Percentiles rank a stretch among this genome's conserved stretches.
Conservation (phyloP, 2,113 vertebrate species). For the Thoracochromis brauschi region DNA sequence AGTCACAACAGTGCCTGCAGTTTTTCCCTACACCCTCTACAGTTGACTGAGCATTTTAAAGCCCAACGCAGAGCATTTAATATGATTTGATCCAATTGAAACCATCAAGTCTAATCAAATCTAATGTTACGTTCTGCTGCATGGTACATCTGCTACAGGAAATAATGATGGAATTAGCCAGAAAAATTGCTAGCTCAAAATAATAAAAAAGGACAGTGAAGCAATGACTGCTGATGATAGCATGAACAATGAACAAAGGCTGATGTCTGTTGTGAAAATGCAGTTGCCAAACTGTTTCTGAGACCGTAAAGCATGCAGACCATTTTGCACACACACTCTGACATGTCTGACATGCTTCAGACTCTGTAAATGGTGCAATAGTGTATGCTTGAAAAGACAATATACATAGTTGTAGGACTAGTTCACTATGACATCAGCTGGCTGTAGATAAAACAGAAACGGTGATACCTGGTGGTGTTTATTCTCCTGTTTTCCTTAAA, state of each 20-base stretch:
- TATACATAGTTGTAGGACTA: not conserved
- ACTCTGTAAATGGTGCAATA: not conserved
- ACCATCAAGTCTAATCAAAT: slow-evolving; percentile 46
- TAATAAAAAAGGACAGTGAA: not conserved
- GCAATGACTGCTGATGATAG: not conserved
- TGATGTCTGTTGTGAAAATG: not conserved
- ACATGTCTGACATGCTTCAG: not conserved
- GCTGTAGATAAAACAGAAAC: not conserved
- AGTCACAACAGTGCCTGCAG: slow-evolving; percentile 26
- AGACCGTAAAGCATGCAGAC: not conserved
- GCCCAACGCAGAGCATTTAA: slow-evolving; percentile 23
- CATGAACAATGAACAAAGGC: not conserved
- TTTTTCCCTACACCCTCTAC: slow-evolving; percentile 23
- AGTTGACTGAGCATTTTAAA: slow-evolving; percentile 40
- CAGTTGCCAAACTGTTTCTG: not conserved
- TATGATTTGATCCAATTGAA: slow-evolving; percentile 54
- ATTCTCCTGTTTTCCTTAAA: not conserved
- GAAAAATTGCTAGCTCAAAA: not conserved
- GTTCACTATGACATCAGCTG: not conserved
- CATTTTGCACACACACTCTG: not conserved
- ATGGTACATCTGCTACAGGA: not conserved
- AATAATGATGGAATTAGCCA: slow-evolving; percentile 32
- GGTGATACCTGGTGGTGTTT: not conserved
- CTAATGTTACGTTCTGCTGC: slow-evolving; percentile 9
- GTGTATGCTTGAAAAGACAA: not conserved